Base-by-base conservation (phyloP, 2,888 invertebrate species). In the Tenodera sinensis region DNA sequence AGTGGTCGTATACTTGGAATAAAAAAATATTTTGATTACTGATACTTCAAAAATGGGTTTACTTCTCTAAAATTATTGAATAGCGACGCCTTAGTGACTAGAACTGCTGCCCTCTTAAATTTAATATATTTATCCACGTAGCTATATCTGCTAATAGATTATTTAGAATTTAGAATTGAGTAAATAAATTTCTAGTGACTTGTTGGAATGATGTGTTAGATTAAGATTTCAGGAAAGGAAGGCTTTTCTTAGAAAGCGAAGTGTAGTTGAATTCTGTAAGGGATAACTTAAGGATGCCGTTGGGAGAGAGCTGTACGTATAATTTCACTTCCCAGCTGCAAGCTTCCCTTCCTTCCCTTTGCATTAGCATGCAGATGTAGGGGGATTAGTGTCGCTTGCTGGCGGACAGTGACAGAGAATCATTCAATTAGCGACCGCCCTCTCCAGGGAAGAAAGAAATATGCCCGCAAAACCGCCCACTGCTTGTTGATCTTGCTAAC, bases 331-430 rank as follows among this genome's bases (percentile, higher is more conserved):
- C 54, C 54, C 54, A 71, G 54, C 54, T 71, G 54, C 54, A 25
- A 71, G 54, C 54, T 71, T 71, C 54, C 54, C 54, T 71, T 71
- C 54, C 54, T 71, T 71, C 54, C 25, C 54, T 71, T 71, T 20
- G 28, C 88, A 88, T 88, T 88, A 88, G 83, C 88, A 88, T 88
- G 88, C 88, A 88, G 88, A 88, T 88, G 88, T 83, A 88, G n/a
- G 27, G 83, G 28, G 34, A 88, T 83, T 83, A 83, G 42, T 47
- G 85, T n/a, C 27, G 47, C 54, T 71, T 4, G 20, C 54, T 71
- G 54, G 85, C 42, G 88, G 83, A 88, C 88, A 34, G 83, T 83
- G 83, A 88, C 88, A 47, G 88, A 47, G 88, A 42, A 88, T 83
- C 83, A 88, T 88, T 88, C 83, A 88, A 88, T 88, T 88, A 83